Evolutionary conservation across 2,888 invertebrate species (phyloP), one percentile per base, ranked within the genome.

Genomic region (Diarsia brunnea): DNA sequence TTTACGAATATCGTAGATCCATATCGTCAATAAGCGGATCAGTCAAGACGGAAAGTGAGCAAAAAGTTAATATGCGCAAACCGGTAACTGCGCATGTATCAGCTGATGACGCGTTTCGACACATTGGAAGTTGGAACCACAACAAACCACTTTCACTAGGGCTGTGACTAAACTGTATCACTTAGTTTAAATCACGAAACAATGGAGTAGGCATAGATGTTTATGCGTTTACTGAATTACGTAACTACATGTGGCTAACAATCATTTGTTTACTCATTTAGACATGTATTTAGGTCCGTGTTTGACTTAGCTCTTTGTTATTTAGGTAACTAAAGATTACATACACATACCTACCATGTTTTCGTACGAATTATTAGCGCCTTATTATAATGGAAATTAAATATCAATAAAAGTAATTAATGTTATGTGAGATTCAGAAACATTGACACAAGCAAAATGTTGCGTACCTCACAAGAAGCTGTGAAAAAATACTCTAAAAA

Each of bases 101-200:
- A 79, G 75, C 71, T 78, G 70, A 64, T 84, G 84, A 69, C 87
- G 75, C 68, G 74, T 74, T 72, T 74, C 69, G 60, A 68, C 75
- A 60, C 51, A 81, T 64, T 69, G 65, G 31, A 64, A 73, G 78
- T 64, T 67, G 70, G 43, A 64, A 74, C 79, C 74, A 84, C 78
- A 82, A 84, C 87, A 80, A 80, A 79, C 84, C 84, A 85, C 86
- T 86, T 86, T 86, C 88, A 86, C 87, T 87, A 87, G 86, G 86
- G 87, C 72, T 86, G 87, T 21, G 69, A 74, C 45, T 31, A 19
- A 61, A 76, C 58, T 71, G 64, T 67, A 83, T 47, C 64, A 65
- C 66, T 31, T 63, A 60, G 31, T 19, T 66, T 43, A 11, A 31
- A 51, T 51, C 60, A 49, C 49, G n/a, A 60, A 81, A 85, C 67